These are phyloP conservation scores for Cotesia vestalis DNA, from an alignment of 1,140 invertebrate genomes.

Conservation along the genomic window DNA sequence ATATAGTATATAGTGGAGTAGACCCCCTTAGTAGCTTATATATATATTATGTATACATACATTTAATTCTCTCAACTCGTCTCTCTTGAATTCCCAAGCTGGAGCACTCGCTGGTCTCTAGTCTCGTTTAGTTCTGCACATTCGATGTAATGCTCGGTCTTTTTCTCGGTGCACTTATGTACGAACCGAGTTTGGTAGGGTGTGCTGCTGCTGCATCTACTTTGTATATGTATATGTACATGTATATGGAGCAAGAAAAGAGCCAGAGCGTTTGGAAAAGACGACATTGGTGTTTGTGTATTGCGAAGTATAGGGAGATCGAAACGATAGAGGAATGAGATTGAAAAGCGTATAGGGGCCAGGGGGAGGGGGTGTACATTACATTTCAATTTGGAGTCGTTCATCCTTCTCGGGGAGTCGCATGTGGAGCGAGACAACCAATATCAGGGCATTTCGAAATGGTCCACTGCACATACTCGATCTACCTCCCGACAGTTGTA, in stretches of 20 bases:
- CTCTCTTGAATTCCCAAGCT: neutral
- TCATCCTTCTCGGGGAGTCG: slow-evolving; percentile 43
- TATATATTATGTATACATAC: neutral
- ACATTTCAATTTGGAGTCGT: slow-evolving; percentile 60
- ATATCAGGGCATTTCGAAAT: slow-evolving; percentile 3
- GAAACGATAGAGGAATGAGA: slow-evolving; percentile 37
- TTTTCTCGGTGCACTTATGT: neutral
- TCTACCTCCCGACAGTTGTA: slow-evolving; percentile 1
- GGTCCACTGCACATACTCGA: neutral
- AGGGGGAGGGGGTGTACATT: slow-evolving; percentile 48
- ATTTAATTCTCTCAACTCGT: slow-evolving; percentile 14
- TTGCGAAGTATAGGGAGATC: slow-evolving; percentile 4
- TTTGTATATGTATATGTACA: neutral
- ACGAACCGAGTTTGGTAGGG: neutral
- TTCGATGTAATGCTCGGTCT: neutral
- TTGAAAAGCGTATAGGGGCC: slow-evolving; percentile 36
- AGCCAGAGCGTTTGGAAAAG: neutral
- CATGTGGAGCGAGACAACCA: slow-evolving; percentile 16
- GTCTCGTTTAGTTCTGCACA: too few relatives aligned
- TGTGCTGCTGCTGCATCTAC: neutral
- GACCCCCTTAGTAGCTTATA: neutral
- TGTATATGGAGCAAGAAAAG: neutral
- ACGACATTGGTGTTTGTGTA: slow-evolving; percentile 21
- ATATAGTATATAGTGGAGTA: slow-evolving; percentile 16
- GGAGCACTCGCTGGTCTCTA: too few relatives aligned